Percentiles rank a stretch among this genome's conserved stretches.
Evolutionary conservation across 2,888 invertebrate genomes (phyloP).

Genomic region (Hecatera dysodea): DNA sequence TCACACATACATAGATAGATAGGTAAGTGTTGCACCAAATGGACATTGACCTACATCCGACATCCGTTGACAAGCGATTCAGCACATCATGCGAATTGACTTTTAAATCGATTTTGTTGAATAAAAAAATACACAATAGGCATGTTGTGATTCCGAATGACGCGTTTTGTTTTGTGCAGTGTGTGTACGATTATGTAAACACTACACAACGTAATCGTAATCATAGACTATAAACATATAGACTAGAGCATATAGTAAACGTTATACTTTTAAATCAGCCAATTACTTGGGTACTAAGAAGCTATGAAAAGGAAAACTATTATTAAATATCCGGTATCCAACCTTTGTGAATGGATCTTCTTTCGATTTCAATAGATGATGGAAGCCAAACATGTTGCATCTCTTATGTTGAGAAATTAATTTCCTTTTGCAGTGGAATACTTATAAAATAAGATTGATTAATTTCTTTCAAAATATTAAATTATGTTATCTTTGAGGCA

Average conservation of each 20-base stretch:
- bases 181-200: constrained; percentile 54
- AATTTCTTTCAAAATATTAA: not conserved
- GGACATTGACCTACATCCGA: constrained; percentile 85
- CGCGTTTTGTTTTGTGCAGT: constrained; percentile 62
- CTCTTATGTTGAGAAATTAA: constrained; percentile 14
- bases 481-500: not conserved
- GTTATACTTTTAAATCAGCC: not conserved
- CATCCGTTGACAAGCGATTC: constrained; percentile 80
- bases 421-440: constrained; percentile 4
- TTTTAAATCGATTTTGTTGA: constrained; percentile 81
- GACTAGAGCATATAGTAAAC: constrained; percentile 17
- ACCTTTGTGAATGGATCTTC: constrained; percentile 1
- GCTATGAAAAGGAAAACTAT: not conserved
- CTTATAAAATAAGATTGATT: not conserved
- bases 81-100: constrained; percentile 82
- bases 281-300: not conserved
- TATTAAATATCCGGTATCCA: not conserved
- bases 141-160: constrained; percentile 62
- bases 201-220: constrained; percentile 12
- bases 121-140: constrained; percentile 74
- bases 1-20: constrained; percentile 63
- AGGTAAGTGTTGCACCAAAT: constrained; percentile 66
- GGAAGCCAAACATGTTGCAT: constrained; percentile 13
- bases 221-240: constrained; percentile 7
- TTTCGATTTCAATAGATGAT: constrained; percentile 4